Base-by-base conservation (phyloP, 2,797 vertebrate genomes). In the Leuciscus waleckii region DNA sequence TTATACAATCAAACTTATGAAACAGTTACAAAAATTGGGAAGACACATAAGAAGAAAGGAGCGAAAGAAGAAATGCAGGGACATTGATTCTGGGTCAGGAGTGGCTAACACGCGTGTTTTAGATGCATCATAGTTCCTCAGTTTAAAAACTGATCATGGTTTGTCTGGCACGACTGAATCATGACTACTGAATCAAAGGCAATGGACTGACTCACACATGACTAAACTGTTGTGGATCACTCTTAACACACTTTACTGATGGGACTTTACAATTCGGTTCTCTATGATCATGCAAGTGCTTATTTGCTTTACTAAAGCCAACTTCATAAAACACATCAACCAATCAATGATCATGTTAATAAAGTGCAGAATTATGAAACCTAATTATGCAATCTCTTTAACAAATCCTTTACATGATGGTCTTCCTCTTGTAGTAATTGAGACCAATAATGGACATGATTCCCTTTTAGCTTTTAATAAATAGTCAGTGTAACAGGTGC, bases 101-200 rank as follows among this genome's bases (percentile, higher is more conserved):
- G 82, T 39, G 58, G 23, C 41, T 35, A 35, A 17, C 35, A 46
- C 19, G 7, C 51, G 1, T 78, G 85, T 79, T 54, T 81, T 79
- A 83, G 46, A 84, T 84, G 82, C 82, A 78, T 84, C 82, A 84
- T 77, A 54, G 41, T 87, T 83, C 76, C 84, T 46, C 51, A 79
- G 68, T 84, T 67, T 76, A 69, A 56, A 78, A 84, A 84, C 41
- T 85, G 81, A 87, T 79, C 63, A 41, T 61, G 41, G 67, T 41
- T 39, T 19, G 56, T 82, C 69, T 23, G 82, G 87, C 77, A 75
- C 41, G 74, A 87, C 67, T 88, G 76, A 90, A 87, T 87, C 86
- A 86, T 43, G 16, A 65, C 58, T 70, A 43, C 37, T 83, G 51
- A 70, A 51, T n/a, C 56, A 46, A 39, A 87, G 74, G 68, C 78